Percentiles rank a stretch among this genome's conserved stretches.
These are phyloP conservation scores for Anarhynchus alexandrinus DNA, from an alignment of 2,113 vertebrate genomes.

Conservation along the genomic window DNA sequence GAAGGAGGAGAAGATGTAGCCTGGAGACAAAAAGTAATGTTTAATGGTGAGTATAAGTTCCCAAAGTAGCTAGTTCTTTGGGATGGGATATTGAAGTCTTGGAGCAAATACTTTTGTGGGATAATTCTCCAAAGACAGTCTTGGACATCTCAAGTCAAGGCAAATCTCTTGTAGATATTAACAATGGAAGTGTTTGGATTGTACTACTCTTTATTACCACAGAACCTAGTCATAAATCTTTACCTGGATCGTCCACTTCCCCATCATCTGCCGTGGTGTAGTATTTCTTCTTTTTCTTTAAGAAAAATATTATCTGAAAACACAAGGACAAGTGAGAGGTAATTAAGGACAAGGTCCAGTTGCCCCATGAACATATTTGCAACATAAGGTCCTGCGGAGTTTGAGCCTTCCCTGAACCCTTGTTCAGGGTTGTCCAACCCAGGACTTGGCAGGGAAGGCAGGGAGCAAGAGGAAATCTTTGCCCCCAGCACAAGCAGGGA, in stretches of 20 bases:
- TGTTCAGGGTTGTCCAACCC: background rate
- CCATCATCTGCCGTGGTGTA: background rate
- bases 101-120: background rate
- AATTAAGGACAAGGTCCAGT: background rate
- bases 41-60: background rate
- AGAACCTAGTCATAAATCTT: background rate
- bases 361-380: background rate
- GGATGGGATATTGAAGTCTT: background rate
- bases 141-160: background rate
- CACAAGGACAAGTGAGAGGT: background rate
- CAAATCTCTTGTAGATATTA: background rate
- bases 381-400: background rate
- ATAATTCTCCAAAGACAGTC: background rate
- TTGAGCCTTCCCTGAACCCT: background rate
- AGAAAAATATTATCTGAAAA: background rate
- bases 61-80: background rate
- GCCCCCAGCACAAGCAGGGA: background rate
- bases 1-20: background rate
- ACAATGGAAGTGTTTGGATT: background rate
- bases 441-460: background rate
- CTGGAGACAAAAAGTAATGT: background rate
- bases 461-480: background rate
- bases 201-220: background rate
- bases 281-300: background rate
- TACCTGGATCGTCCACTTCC: background rate